phyloP scores from a whole-genome alignment of 2,888 invertebrate genomes.

The Cylloceria caligata region DNA sequence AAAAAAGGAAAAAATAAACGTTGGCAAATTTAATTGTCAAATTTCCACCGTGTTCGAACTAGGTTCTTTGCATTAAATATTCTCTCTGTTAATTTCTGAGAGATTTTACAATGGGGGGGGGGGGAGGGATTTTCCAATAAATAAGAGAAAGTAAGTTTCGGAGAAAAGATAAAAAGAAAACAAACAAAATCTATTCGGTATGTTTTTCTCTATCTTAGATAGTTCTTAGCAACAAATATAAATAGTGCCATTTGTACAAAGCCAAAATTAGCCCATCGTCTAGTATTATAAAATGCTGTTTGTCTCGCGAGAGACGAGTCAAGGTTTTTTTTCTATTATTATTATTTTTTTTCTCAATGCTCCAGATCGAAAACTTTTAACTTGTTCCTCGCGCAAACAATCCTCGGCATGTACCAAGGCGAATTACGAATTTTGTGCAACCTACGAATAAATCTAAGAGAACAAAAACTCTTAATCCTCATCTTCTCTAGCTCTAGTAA shows the following conservation, averaged over 20 bases:
- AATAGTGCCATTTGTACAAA: slow-evolving; percentile 82
- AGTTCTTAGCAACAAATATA: slow-evolving; percentile 74
- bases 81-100: neutral
- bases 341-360: neutral
- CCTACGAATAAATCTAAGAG: slow-evolving; percentile 44
- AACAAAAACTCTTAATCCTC: slow-evolving; percentile 19
- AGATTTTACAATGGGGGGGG: neutral
- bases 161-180: slow-evolving; percentile 50
- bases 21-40: slow-evolving; percentile 77
- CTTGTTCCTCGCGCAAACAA: slow-evolving; percentile 28
- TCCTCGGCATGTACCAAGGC: slow-evolving; percentile 35
- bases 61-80: neutral
- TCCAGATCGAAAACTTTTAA: neutral
- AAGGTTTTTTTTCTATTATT: slow-evolving; percentile 19
- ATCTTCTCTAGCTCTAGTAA: slow-evolving; percentile 59
- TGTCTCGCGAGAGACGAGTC: slow-evolving; percentile 64
- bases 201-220: slow-evolving; percentile 56
- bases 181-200: slow-evolving; percentile 69
- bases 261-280: slow-evolving; percentile 74
- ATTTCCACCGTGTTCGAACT: slow-evolving; percentile 63
- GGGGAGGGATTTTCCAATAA: slow-evolving; percentile 48
- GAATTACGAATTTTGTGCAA: slow-evolving; percentile 33
- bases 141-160: slow-evolving; percentile 54
- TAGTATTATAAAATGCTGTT: slow-evolving; percentile 61
- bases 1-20: slow-evolving; percentile 69